Base-by-base conservation (phyloP, 2,888 invertebrate genomes). In the Scaptomyza caliginosa region DNA sequence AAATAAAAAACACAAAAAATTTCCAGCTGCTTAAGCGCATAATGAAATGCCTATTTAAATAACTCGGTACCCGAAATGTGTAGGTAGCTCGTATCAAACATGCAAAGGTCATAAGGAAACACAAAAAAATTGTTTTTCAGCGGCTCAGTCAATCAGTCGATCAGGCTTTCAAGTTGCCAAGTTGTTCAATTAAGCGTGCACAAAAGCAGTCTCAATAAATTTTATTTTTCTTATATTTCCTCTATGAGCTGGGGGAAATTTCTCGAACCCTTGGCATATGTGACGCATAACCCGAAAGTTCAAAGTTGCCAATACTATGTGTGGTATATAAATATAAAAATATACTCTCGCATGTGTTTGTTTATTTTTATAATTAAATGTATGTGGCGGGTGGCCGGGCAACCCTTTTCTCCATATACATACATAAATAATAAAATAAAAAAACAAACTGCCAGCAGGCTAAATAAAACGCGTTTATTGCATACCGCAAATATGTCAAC, bases 311-410 rank as follows among this genome's bases (percentile, higher is more conserved):
- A 48, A 43, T 63, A 6, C 11, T 7, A 45, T 57, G 52, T 24
- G 13, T 21, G 46, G 39, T 34, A 34, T 42, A 60, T 23, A 59
- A 48, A 45, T 24, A 48, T 51, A 51, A 45, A 51, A 45, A 50
- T 51, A 54, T 38, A 24, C 49, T 26, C 10, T 3, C 21, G 40
- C 21, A 28, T 45, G 13, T 49, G 64, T 59, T 21, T 62, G 59
- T 77, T 77, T 83, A 81, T 84, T 83, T 78, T 65, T 86, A 84
- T 81, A 83, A 84, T 83, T 83, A 86, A 83, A 84, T 84, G 68
- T 70, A 77, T 71, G 60, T 55, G 56, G 59, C 57, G 70, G 34
- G 30, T n/a, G 32, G 8, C 1, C 34, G 34, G 36, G 32, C 72
- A 86, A 84, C 83, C 83, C 86, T 64, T 82, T 67, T 57, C 42